A percentile compares a stretch with the other conserved stretches of the same genome.
phyloP scores from a whole-genome alignment of 2,113 vertebrate species.

The Scomber colias region DNA sequence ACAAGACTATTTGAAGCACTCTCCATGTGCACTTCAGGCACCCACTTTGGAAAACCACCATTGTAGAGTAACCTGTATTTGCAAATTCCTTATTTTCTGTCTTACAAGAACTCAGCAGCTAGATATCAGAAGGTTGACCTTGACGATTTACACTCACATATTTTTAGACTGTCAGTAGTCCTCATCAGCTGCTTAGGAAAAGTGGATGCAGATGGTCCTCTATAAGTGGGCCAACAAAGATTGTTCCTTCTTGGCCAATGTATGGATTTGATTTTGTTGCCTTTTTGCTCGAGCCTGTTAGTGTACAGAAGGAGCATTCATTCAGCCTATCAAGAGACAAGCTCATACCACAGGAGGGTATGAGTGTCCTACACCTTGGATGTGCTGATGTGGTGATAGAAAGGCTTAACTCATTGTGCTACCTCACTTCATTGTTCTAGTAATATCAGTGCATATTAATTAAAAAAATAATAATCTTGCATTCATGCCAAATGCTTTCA shows the following conservation, averaged over 20 bases:
- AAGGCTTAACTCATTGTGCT: not conserved
- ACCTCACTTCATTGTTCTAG: not conserved
- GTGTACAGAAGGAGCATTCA: not conserved
- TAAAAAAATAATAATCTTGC: not conserved
- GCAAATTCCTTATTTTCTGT: too few relatives aligned
- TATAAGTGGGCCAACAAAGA: not conserved
- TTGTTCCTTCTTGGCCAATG: not conserved
- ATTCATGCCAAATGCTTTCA: conserved; percentile 1
- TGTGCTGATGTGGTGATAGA: not conserved
- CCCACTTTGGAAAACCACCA: too few relatives aligned
- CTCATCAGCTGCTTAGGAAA: too few relatives aligned
- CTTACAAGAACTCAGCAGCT: too few relatives aligned
- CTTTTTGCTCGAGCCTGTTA: not conserved
- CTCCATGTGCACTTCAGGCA: too few relatives aligned
- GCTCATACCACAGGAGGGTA: not conserved
- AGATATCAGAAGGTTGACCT: too few relatives aligned
- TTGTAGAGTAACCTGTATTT: too few relatives aligned
- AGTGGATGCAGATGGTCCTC: not conserved
- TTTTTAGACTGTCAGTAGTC: too few relatives aligned
- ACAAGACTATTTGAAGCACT: too few relatives aligned
- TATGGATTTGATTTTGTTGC: not conserved
- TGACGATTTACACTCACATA: too few relatives aligned
- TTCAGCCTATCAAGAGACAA: not conserved
- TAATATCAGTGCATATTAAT: conserved; percentile 9
- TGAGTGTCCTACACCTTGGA: not conserved